Evolutionary conservation across 1,140 invertebrate genomes (phyloP).

Genomic region (Gerris buenoi): DNA sequence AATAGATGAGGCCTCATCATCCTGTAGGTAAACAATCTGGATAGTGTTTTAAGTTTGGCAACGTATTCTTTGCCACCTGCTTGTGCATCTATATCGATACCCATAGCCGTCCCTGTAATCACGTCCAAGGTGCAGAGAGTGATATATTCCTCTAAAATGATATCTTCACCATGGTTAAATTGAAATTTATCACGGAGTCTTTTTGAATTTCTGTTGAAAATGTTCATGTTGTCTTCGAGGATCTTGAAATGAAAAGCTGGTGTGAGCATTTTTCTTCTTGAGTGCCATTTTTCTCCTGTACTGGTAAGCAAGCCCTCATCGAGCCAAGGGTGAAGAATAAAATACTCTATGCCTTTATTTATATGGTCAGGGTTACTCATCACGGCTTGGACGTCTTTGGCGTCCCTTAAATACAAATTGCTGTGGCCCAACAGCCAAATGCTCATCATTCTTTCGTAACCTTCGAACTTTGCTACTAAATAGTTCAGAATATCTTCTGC

Average conservation of each 20-base stretch:
- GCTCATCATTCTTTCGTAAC: not conserved
- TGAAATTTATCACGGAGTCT: not conserved
- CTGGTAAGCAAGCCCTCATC: conserved; percentile 1
- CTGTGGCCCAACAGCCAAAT: not conserved
- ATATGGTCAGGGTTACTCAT: not conserved
- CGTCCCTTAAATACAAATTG: not conserved
- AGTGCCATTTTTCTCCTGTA: conserved; percentile 7
- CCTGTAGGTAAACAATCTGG: not conserved
- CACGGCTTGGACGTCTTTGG: not conserved
- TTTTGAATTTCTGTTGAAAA: conserved; percentile 38
- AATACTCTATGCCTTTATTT: not conserved
- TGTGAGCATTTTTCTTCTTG: conserved; percentile 2
- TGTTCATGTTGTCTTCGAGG: conserved; percentile 44
- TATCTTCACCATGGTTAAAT: not conserved
- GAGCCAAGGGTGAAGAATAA: conserved; percentile 5
- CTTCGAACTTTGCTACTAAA: not conserved
- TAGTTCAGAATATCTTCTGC: not conserved
- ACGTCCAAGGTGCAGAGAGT: not conserved
- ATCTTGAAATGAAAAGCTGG: conserved; percentile 55
- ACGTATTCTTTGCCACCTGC: conserved; percentile 5
- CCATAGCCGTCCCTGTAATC: conserved; percentile 1
- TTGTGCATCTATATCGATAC: not conserved
- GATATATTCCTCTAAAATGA: conserved; percentile 1
- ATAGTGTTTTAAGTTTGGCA: not conserved
- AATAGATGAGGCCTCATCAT: conserved; percentile 1